Evolutionary conservation across 2,888 invertebrate species (phyloP).

Genomic region (Rotaria socialis): DNA sequence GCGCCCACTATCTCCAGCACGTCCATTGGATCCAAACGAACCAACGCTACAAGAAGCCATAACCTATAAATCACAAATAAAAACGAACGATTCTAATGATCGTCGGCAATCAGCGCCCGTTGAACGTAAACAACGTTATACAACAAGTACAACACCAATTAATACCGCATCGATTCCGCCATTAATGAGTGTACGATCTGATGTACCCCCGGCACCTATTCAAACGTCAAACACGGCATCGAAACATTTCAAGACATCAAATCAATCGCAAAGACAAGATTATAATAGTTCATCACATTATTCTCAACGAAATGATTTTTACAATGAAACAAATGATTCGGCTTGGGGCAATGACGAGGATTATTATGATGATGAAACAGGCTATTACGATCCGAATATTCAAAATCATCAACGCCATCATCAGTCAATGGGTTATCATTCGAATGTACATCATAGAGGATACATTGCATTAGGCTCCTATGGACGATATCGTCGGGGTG

Average conservation of each 20-base stretch:
- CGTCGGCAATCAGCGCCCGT: background rate
- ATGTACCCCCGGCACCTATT: background rate
- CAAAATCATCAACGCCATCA: background rate
- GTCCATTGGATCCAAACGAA: background rate
- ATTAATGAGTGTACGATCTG: conserved; percentile 10
- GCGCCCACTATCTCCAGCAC: background rate
- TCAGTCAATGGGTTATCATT: background rate
- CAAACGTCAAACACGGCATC: background rate
- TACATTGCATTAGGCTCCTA: background rate
- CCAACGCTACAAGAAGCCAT: background rate
- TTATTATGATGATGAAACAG: conserved; percentile 17
- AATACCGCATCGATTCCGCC: background rate
- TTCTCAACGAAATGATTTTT: background rate
- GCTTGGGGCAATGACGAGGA: background rate
- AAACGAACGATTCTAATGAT: background rate
- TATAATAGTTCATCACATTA: background rate
- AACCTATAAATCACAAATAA: background rate
- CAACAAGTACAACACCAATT: background rate
- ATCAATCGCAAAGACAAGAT: conserved; percentile 22
- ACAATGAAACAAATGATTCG: background rate
- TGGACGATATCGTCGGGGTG: background rate
- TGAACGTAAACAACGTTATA: background rate
- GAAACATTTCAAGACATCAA: background rate
- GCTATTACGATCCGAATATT: background rate
- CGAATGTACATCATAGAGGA: background rate